A percentile compares a stretch with the other conserved stretches of the same genome.
These are phyloP conservation scores for Sebastes vulpes DNA, from an alignment of 2,797 vertebrate genomes.

Conservation along the genomic window DNA sequence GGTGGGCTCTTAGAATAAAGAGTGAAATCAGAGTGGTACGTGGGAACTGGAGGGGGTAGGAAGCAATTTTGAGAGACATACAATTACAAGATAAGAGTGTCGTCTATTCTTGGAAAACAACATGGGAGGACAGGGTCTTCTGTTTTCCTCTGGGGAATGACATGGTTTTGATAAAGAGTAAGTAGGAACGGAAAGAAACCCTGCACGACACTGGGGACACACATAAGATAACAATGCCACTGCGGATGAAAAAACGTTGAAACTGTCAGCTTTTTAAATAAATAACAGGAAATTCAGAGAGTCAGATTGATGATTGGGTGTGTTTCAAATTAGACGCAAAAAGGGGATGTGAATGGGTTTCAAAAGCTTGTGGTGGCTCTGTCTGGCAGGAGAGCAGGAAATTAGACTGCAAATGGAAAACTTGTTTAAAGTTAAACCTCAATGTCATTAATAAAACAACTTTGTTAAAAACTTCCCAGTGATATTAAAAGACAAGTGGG, in stretches of 20 bases:
- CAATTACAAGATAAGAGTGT: constrained; percentile 76
- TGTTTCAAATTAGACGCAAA: constrained; percentile 27
- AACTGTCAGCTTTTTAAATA: constrained; percentile 19
- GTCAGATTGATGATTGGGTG: constrained; percentile 36
- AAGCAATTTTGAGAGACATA: constrained; percentile 67
- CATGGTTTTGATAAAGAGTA: constrained; percentile 63
- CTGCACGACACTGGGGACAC: constrained; percentile 28
- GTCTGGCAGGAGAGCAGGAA: constrained; percentile 26
- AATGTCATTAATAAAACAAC: constrained; percentile 22
- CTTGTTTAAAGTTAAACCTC: neutral
- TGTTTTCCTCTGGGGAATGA: constrained; percentile 62
- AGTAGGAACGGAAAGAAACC: constrained; percentile 37
- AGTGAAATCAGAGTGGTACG: constrained; percentile 17
- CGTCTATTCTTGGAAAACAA: constrained; percentile 67
- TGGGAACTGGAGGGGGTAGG: constrained; percentile 59
- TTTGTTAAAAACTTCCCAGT: neutral
- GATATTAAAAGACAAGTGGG: constrained; percentile 5
- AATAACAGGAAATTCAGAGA: constrained; percentile 39
- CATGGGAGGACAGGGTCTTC: constrained; percentile 50
- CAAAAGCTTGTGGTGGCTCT: neutral
- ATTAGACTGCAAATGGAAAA: constrained; percentile 17
- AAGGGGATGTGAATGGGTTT: constrained; percentile 2
- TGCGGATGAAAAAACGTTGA: constrained; percentile 18
- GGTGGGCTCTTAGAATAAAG: constrained; percentile 14
- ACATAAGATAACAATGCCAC: constrained; percentile 43